Evolutionary conservation across 2,113 vertebrate species (phyloP), one percentile per base, ranked within the genome.

Genomic region (Theristicus caerulescens): DNA sequence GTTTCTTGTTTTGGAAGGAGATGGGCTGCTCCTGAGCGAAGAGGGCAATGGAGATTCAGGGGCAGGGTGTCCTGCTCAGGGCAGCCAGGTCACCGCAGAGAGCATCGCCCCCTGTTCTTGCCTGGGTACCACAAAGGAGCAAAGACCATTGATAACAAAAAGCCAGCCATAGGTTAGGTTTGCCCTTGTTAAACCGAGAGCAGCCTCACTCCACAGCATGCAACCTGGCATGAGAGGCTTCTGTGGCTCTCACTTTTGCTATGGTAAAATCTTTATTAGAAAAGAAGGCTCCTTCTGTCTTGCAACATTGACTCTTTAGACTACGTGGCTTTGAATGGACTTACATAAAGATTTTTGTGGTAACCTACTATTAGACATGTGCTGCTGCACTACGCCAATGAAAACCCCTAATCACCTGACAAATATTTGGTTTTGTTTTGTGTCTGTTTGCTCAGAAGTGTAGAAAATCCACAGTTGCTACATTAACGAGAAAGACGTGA

Each of bases 101-200:
- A 16, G 12, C 57, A 55, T 47, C 7, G 2, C 40, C 46, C 47
- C 22, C 47, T 42, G 10, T 13, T 34, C 27, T 82, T 78, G 47
- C n/a, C 64, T 0, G 0, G 13, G 21, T 31, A 19, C 52, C 36
- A 22, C 6, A 6, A 12, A 24, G 17, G 24, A 85, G 6, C 25
- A 54, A 72, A 92, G 74, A 42, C 10, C 34, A n/a, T 5, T 18
- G 29, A 9, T 8, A 46, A 26, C 13, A 29, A 58, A 86, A 51
- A 46, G 12, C 7, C 73, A 66, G 26, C 22, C 8, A 2, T 27
- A 52, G 13, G 2, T 42, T 31, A 34, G 57, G 29, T 57, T 76
- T 93, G 66, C 46, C 49, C 58, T 94, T 34, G 4, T 38, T 69
- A 81, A 90, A 24, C 32, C 1, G 3, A 54, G 55, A 74, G 51